Evolutionary conservation across 2,797 vertebrate species (phyloP).

Genomic region (Morus bassanus): DNA sequence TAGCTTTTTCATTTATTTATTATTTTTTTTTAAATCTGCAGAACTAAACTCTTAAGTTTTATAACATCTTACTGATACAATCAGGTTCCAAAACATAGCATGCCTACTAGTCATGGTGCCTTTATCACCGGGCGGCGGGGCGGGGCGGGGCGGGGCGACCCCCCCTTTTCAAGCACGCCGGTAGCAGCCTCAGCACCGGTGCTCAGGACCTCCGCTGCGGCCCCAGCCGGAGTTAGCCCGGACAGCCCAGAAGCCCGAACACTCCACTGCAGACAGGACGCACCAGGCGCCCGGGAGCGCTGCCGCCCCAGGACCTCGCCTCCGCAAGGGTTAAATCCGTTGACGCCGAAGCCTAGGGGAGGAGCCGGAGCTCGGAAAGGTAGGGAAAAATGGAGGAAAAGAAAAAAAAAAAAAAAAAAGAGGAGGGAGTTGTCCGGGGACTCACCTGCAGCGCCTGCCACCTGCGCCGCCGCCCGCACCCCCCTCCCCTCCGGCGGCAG

Average conservation of each 20-base stretch:
- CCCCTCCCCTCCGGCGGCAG: no score
- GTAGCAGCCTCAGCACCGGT: not conserved
- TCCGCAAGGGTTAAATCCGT: not conserved
- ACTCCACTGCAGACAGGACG: not conserved
- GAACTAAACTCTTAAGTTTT: not conserved
- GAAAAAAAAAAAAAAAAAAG: no score
- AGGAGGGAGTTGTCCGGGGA: not conserved
- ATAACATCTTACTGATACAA: not conserved
- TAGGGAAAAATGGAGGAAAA: not conserved
- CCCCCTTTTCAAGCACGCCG: not conserved
- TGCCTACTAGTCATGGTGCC: not conserved
- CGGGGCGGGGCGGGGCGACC: no score
- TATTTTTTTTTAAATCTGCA: not conserved
- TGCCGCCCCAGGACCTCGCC: not conserved
- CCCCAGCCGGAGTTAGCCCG: accelerated
- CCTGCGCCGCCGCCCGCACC: not conserved
- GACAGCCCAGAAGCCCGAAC: not conserved
- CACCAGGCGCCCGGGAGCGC: no score
- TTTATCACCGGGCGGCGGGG: accelerated
- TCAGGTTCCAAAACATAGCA: not conserved
- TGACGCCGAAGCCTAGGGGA: not conserved
- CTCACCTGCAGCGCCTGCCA: constrained; percentile 29
- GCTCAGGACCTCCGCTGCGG: accelerated
- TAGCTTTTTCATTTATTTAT: not conserved
- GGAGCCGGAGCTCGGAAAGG: not conserved